A percentile compares a stretch with the other conserved stretches of the same genome.
Evolutionary conservation across 2,888 invertebrate genomes (phyloP).

Genomic region (Pristionchus arcanus): DNA sequence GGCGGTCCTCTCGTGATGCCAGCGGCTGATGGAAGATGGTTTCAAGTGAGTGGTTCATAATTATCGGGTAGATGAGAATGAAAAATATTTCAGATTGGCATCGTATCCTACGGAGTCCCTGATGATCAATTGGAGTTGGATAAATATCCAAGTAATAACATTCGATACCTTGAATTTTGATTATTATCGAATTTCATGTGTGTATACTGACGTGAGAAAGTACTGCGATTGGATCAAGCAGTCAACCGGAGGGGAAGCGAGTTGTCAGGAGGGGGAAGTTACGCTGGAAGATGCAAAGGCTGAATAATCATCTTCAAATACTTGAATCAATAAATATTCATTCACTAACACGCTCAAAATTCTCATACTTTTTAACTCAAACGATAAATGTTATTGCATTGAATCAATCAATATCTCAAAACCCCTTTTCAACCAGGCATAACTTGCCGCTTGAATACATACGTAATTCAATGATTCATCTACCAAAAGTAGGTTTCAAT

Average conservation of each 20-base stretch:
- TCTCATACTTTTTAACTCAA: too few relatives aligned
- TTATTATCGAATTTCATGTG: not conserved
- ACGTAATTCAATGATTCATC: too few relatives aligned
- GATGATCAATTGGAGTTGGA: not conserved
- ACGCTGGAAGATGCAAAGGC: not conserved
- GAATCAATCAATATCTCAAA: too few relatives aligned
- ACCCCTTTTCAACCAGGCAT: too few relatives aligned
- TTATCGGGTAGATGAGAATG: not conserved
- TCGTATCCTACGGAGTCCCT: not conserved
- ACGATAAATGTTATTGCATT: too few relatives aligned
- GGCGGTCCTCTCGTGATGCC: conserved; percentile 15
- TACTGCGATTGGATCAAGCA: conserved; percentile 6
- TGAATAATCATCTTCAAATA: not conserved
- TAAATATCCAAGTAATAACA: not conserved
- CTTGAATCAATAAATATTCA: not conserved
- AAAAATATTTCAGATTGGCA: not conserved
- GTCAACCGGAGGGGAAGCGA: not conserved
- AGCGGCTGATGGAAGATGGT: not conserved
- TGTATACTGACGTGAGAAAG: not conserved
- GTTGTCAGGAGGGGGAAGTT: not conserved
- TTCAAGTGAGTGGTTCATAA: not conserved
- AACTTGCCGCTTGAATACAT: too few relatives aligned
- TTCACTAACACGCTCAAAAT: too few relatives aligned
- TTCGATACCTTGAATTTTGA: too few relatives aligned
- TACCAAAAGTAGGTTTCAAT: too few relatives aligned